Evolutionary conservation across 2,888 invertebrate species (phyloP).

Genomic region (Drosophila cognata): DNA sequence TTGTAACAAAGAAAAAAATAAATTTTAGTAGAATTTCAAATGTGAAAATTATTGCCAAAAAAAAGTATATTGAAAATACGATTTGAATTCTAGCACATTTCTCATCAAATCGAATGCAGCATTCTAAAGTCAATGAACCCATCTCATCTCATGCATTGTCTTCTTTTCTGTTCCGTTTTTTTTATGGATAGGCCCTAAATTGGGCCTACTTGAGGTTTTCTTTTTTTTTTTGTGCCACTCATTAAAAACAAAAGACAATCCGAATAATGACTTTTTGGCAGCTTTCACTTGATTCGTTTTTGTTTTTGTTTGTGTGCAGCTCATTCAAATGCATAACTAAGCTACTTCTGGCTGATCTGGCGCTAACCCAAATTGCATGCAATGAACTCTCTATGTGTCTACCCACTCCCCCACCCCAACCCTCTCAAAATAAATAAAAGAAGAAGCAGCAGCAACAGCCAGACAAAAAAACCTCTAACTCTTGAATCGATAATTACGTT

Average conservation of each 20-base stretch:
- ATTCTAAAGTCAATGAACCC: conserved; percentile 42
- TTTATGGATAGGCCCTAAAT: conserved; percentile 41
- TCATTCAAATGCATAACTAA: conserved; percentile 44
- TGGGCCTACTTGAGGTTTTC: conserved; percentile 44
- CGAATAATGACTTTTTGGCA: conserved; percentile 65
- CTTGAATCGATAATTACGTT: conserved; percentile 60
- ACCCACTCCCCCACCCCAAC: background rate
- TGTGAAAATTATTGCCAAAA: conserved; percentile 1
- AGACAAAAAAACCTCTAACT: conserved; percentile 7
- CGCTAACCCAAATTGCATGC: conserved; percentile 63
- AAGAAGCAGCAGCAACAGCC: conserved; percentile 14
- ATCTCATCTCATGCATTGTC: conserved; percentile 1
- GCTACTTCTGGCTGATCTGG: conserved; percentile 38
- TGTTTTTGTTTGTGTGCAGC: conserved; percentile 4
- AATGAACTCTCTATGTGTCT: conserved; percentile 59
- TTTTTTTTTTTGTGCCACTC: conserved; percentile 24
- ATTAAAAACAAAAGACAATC: conserved; percentile 49
- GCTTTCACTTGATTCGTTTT: conserved; percentile 66
- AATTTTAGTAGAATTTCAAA: background rate
- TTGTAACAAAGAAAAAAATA: background rate
- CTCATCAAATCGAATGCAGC: conserved; percentile 14
- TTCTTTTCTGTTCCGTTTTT: conserved; percentile 10
- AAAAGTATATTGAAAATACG: background rate
- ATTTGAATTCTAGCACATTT: background rate
- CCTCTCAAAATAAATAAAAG: conserved; percentile 3